Percentiles rank a stretch among this genome's conserved stretches.
phyloP scores from a whole-genome alignment of 30 jellyfish, hydroid and myxozoan species.

The Hydra vulgaris region DNA sequence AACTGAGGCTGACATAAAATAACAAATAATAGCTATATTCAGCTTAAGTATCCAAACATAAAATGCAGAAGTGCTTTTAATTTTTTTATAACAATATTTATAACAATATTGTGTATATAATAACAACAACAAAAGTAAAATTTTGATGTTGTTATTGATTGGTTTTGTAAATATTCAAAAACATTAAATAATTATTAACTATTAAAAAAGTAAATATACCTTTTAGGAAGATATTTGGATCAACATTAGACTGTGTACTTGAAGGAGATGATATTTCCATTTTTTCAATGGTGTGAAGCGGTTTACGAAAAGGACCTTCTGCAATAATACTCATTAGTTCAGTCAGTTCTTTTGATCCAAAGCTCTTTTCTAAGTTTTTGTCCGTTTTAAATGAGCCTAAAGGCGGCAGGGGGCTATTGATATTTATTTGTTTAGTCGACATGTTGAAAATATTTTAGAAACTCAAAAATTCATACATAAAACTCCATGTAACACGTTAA shows the following conservation, averaged over 20 bases:
- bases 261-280: constrained; percentile 12
- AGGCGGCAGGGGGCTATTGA: neutral
- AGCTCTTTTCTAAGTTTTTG: neutral
- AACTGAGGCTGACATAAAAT: no score
- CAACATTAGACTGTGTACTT: neutral
- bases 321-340: neutral
- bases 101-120: no score
- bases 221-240: constrained; percentile 12
- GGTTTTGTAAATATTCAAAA: neutral
- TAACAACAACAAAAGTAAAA: no score
- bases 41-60: no score
- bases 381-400: neutral
- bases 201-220: constrained; percentile 2
- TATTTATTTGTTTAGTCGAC: neutral
- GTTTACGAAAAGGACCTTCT: constrained; percentile 22
- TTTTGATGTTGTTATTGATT: no score
- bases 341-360: neutral
- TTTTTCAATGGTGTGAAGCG: neutral
- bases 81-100: no score
- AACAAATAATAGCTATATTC: no score
- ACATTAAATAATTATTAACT: neutral
- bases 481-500: neutral
- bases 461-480: neutral
- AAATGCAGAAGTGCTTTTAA: no score
- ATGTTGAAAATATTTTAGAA: neutral